These are phyloP conservation scores for Bombus terrestris DNA, from an alignment of 1,140 invertebrate species.

Conservation along the genomic window DNA sequence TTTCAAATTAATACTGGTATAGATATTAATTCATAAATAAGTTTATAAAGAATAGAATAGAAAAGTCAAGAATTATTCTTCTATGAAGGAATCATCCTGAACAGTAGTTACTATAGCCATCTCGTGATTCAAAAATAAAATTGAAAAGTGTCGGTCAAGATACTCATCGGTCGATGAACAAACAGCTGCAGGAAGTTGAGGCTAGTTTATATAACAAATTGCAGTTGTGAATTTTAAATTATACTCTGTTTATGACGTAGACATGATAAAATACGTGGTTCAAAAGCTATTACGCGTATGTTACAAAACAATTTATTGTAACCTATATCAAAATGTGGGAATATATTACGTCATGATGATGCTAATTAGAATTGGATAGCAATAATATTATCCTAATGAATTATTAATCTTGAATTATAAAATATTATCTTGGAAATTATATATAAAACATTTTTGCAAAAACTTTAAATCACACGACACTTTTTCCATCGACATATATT, in stretches of 20 bases:
- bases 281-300: background rate
- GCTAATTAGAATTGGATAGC: background rate
- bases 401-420: background rate
- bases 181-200: background rate
- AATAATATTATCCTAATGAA: background rate
- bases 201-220: background rate
- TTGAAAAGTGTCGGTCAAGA: no score
- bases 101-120: slow-evolving; percentile 36
- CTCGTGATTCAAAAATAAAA: slow-evolving; percentile 4
- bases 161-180: background rate
- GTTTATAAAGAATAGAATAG: background rate
- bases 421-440: background rate
- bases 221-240: no score
- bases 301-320: background rate
- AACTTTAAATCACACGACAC: background rate
- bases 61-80: background rate
- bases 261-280: background rate
- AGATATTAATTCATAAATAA: background rate
- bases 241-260: no score
- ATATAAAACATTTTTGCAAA: background rate
- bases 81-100: background rate
- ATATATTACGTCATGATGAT: background rate
- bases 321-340: background rate
- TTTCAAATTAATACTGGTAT: background rate
- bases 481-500: background rate